Conservation (phyloP, 2,888 invertebrate genomes). For the Ommatoiulus sabulosus region DNA sequence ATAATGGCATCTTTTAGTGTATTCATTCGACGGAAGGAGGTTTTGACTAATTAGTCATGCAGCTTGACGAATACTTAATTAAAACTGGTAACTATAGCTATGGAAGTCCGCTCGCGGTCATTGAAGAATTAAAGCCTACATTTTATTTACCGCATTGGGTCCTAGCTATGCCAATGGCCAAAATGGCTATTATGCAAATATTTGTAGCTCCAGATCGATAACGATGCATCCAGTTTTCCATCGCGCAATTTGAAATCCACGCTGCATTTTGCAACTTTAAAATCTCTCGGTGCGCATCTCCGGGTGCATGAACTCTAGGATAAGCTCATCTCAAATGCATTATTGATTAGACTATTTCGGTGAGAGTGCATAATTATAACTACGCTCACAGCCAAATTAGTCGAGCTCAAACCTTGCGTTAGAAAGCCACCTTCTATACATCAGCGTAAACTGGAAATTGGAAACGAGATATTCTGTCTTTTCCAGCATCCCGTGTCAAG, state of each 20-base stretch:
- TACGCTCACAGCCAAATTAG: neutral
- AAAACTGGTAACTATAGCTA: neutral
- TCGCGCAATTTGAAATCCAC: neutral
- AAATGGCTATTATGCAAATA: slow-evolving; percentile 11
- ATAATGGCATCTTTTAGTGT: no score
- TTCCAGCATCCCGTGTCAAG: no score
- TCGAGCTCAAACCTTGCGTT: neutral
- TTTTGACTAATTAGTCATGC: neutral
- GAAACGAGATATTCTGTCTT: neutral
- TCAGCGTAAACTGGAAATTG: neutral
- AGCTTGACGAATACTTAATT: neutral
- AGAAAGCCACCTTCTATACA: neutral
- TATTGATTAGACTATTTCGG: slow-evolving; percentile 33
- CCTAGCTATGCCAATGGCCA: neutral
- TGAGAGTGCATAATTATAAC: neutral
- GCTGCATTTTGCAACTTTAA: neutral
- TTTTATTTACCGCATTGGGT: neutral
- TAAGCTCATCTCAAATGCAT: neutral
- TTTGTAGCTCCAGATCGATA: neutral
- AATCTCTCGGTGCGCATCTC: neutral
- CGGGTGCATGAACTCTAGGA: neutral
- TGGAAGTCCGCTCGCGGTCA: neutral
- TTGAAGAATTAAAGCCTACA: neutral
- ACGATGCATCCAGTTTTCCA: neutral
- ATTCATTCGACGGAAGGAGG: no score